Evolutionary conservation across 2,113 vertebrate species (phyloP).

Genomic region (Gymnorhina tibicen): DNA sequence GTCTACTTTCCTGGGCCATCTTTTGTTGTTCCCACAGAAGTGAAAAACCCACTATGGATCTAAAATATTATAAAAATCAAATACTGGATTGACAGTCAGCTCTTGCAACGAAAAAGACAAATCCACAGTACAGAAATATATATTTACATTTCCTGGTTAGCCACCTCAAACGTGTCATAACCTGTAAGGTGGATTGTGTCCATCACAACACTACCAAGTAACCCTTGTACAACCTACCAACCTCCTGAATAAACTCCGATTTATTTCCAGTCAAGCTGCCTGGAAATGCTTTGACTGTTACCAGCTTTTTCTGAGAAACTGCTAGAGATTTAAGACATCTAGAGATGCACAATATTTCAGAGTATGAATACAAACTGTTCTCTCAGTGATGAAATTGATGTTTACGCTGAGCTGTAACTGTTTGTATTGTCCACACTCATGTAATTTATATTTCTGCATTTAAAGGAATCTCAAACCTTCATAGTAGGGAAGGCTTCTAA

Average conservation of each 20-base stretch:
- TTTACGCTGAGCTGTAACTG: not conserved
- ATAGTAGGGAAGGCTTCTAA: not conserved
- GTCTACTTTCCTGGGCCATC: not conserved
- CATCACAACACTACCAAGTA: not conserved
- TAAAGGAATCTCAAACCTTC: not conserved
- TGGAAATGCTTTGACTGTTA: not conserved
- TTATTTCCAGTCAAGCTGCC: not conserved
- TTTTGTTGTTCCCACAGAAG: not conserved
- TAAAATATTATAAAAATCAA: not conserved
- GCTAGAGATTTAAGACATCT: not conserved
- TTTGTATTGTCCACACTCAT: not conserved
- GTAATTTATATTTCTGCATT: not conserved
- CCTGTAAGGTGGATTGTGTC: not conserved
- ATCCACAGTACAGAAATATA: not conserved
- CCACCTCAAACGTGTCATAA: not conserved
- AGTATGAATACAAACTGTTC: not conserved
- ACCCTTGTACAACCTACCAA: rapidly evolving
- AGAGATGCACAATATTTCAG: not conserved
- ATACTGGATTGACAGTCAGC: not conserved
- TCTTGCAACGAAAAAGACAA: not conserved
- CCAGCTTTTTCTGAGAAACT: not conserved
- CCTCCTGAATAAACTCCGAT: not conserved
- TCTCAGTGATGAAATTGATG: not conserved
- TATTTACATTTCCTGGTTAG: not conserved
- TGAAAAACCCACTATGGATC: not conserved